Evolutionary conservation across 1,140 invertebrate genomes (phyloP).

Genomic region (Hylaeus volcanicus): DNA sequence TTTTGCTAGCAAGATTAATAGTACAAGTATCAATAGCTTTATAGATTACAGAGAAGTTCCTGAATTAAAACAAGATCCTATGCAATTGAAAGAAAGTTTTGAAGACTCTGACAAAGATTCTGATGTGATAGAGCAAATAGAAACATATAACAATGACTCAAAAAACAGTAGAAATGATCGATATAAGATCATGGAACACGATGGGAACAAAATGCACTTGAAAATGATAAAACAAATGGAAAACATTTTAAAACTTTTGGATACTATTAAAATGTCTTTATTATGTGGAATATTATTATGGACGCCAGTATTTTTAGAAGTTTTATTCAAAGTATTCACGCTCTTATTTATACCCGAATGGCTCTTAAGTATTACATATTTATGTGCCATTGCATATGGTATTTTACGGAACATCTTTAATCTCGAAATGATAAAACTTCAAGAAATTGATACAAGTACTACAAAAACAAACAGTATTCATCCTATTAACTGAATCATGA

Average conservation of each 20-base stretch:
- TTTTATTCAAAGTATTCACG: slow-evolving; percentile 61
- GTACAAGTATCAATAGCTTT: not conserved
- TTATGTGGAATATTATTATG: slow-evolving; percentile 60
- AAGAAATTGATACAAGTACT: slow-evolving; percentile 33
- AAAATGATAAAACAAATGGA: not conserved
- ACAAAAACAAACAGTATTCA: slow-evolving; percentile 61
- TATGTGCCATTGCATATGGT: slow-evolving; percentile 51
- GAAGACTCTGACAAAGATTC: not conserved
- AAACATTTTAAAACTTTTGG: slow-evolving; percentile 31
- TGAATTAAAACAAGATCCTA: not conserved
- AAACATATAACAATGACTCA: not conserved
- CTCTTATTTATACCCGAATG: slow-evolving; percentile 54
- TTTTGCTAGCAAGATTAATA: not conserved
- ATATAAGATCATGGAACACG: not conserved
- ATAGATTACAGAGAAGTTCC: not conserved
- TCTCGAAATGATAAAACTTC: slow-evolving; percentile 59
- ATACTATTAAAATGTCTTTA: slow-evolving; percentile 52
- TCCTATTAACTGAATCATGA: slow-evolving; percentile 49
- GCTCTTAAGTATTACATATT: slow-evolving; percentile 57
- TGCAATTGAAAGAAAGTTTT: not conserved
- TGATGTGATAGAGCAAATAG: not conserved
- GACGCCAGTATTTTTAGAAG: slow-evolving; percentile 65
- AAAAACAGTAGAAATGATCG: not conserved
- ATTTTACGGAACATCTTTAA: slow-evolving; percentile 66
- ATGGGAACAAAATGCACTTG: not conserved